A percentile compares a stretch with the other conserved stretches of the same genome.
Evolutionary conservation across 2,888 invertebrate species (phyloP).

Genomic region (Lacanobia wlatinum): DNA sequence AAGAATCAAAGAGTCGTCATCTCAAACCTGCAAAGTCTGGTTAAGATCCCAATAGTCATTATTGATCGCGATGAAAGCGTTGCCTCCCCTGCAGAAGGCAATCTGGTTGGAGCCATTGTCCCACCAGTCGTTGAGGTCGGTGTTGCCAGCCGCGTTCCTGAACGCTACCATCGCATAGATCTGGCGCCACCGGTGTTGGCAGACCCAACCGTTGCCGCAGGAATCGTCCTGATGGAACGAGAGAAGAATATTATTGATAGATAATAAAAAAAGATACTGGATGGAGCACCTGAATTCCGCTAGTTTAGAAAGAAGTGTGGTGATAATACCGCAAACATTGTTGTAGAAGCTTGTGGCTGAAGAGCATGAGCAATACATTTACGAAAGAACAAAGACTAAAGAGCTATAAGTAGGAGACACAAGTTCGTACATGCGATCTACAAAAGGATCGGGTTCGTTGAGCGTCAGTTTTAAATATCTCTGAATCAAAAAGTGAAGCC

Average conservation of each 20-base stretch:
- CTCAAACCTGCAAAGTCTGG: slow-evolving; percentile 86
- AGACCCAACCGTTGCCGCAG: slow-evolving; percentile 93
- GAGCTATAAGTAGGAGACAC: too few relatives aligned
- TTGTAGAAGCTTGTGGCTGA: background rate
- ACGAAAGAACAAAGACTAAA: too few relatives aligned
- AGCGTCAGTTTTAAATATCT: too few relatives aligned
- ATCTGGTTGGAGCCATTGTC: slow-evolving; percentile 94
- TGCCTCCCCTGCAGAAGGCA: slow-evolving; percentile 92
- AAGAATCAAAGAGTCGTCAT: too few relatives aligned
- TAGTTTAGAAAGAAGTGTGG: background rate
- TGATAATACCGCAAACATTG: background rate
- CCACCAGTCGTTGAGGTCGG: slow-evolving; percentile 93
- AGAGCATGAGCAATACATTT: too few relatives aligned
- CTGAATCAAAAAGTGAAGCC: too few relatives aligned
- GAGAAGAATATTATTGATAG: background rate
- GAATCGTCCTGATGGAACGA: slow-evolving; percentile 76
- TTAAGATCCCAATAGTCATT: slow-evolving; percentile 88
- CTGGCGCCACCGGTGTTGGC: slow-evolving; percentile 95
- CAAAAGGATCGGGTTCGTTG: too few relatives aligned
- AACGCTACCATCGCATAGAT: slow-evolving; percentile 94
- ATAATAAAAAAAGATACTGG: background rate
- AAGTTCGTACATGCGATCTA: too few relatives aligned
- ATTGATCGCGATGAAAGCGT: slow-evolving; percentile 92
- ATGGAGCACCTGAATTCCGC: background rate
- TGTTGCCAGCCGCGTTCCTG: slow-evolving; percentile 91